Conservation (phyloP, 2,888 invertebrate species). For the Auanema freiburgensis region DNA sequence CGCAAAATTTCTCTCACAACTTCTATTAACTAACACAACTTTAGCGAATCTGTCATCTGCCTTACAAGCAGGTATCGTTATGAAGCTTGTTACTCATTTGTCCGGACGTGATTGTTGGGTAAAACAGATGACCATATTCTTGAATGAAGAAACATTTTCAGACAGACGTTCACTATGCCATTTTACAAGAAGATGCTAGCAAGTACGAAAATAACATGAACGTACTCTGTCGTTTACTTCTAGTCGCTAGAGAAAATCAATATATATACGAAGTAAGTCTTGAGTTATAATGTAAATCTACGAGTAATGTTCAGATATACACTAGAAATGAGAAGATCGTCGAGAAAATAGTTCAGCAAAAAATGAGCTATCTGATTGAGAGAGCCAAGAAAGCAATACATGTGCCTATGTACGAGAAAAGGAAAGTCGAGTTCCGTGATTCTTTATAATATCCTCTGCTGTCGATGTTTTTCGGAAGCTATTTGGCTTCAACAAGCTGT, state of each 20-base stretch:
- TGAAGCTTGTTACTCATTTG: slow-evolving; percentile 4
- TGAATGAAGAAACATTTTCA: background rate
- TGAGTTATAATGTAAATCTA: too few relatives aligned
- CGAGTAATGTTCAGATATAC: too few relatives aligned
- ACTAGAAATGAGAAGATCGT: too few relatives aligned
- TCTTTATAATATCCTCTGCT: too few relatives aligned
- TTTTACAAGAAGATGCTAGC: slow-evolving; percentile 9
- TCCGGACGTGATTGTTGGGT: slow-evolving; percentile 6
- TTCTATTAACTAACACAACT: slow-evolving; percentile 8
- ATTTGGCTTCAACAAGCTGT: too few relatives aligned
- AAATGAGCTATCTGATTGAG: too few relatives aligned
- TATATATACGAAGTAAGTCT: background rate
- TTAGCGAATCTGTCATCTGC: slow-evolving; percentile 1
- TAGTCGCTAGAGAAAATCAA: background rate
- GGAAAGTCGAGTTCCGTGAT: too few relatives aligned
- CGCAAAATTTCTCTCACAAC: slow-evolving; percentile 8
- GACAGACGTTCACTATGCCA: slow-evolving; percentile 12
- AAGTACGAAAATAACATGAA: background rate
- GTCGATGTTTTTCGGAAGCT: too few relatives aligned
- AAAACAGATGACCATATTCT: too few relatives aligned
- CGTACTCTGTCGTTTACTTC: slow-evolving; percentile 2
- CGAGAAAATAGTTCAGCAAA: too few relatives aligned
- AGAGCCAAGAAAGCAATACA: too few relatives aligned
- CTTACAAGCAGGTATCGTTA: slow-evolving; percentile 11
- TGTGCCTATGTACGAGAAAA: too few relatives aligned